Conservation (phyloP, 2,888 invertebrate species). For the Amaurobius ferox region DNA sequence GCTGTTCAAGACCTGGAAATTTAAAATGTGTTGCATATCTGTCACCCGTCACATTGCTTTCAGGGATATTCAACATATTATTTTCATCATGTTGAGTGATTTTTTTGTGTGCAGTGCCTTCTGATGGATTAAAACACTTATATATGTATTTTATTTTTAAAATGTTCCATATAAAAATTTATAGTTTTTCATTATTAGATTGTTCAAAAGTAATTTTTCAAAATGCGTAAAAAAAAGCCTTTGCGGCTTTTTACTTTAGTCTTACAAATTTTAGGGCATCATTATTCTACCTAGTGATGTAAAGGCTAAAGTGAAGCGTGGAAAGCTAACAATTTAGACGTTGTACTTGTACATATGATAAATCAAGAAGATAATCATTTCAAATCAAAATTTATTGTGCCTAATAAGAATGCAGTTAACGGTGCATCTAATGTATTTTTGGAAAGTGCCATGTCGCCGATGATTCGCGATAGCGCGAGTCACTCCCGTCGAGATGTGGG, state of each 20-base stretch:
- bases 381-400: slow-evolving; percentile 45
- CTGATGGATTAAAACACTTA: slow-evolving; percentile 46
- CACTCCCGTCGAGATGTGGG: slow-evolving; percentile 70
- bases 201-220: slow-evolving; percentile 25
- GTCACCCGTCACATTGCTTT: not conserved
- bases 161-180: slow-evolving; percentile 31
- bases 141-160: not conserved
- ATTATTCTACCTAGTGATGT: slow-evolving; percentile 45
- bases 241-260: slow-evolving; percentile 58
- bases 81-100: not conserved
- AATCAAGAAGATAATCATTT: slow-evolving; percentile 61
- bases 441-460: slow-evolving; percentile 51
- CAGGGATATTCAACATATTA: not conserved
- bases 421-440: slow-evolving; percentile 15
- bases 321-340: not conserved
- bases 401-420: slow-evolving; percentile 51
- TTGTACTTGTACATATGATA: slow-evolving; percentile 64
- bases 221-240: slow-evolving; percentile 71
- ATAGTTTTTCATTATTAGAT: slow-evolving; percentile 21
- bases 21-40: not conserved
- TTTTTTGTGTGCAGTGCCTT: slow-evolving; percentile 21
- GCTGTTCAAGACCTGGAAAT: not conserved
- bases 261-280: slow-evolving; percentile 26
- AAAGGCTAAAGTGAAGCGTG: slow-evolving; percentile 53
- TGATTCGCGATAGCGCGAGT: slow-evolving; percentile 67